Base-by-base conservation (phyloP, 92 coral and sea anemone species). In the Epizoanthus stellaris region DNA sequence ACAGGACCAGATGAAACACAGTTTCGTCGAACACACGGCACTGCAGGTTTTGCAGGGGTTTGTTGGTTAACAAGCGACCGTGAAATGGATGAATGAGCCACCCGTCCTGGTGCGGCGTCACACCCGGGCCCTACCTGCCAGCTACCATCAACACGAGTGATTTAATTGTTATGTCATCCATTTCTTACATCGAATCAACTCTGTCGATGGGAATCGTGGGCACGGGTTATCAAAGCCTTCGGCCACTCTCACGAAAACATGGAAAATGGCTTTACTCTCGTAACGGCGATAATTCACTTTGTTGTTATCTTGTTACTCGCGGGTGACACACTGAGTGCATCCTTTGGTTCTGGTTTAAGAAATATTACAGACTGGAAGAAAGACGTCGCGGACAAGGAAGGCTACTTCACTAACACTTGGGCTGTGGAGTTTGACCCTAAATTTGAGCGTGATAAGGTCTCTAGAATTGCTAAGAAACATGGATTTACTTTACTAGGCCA, bases 361-460 rank as follows among this genome's bases (percentile, higher is more conserved):
- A 79, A 79, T 63, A 42, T 79, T 36, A 90, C 93, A 81, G 91
- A 94, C 61, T 89, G 95, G 98, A 94, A 90, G 90, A 73, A 91
- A 73, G 95, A 87, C 54, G 85, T 94, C 56, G 98, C 92, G 57
- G 95, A 90, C 67, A 96, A 96, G 52, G 98, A 95, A 69, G 99
- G 99, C 0, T 96, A 90, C 85, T 96, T 95, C 81, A 96, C 98
- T 7, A 96, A 96, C 82, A 96, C 99, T 57, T 96, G 99, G 99
- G 99, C 99, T 5, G 99, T 96, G 73, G 99, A 96, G 68, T 73
- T 96, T 67, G 91, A 96, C 67, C 89, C 89, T 0, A 95, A 95
- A 4, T 95, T 91, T n/a, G 97, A 94, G 59, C 95, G 93, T 53
- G 67, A 87, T 80, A 91, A 85, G 42, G 91, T 94, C 23, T 80